Evolutionary conservation across 2,797 vertebrate genomes (phyloP).

Genomic region (Acanthurus lineatus): DNA sequence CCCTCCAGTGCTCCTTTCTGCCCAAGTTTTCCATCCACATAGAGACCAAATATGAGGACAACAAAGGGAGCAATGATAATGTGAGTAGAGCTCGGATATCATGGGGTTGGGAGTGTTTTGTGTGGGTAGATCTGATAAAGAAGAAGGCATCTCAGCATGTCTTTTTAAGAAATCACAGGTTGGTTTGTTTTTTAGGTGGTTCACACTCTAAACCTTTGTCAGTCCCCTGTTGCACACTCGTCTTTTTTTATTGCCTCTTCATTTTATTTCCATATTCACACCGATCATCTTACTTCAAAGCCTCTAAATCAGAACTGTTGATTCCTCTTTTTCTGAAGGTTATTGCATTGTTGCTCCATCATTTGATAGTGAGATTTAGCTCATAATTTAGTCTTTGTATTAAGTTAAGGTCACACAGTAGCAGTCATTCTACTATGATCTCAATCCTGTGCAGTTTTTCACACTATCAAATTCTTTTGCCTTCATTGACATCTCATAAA

Average conservation of each 20-base stretch:
- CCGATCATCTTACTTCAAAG: conserved; percentile 6
- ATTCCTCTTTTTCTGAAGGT: conserved; percentile 17
- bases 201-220: not conserved
- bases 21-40: conserved; percentile 98
- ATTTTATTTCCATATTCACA: conserved; percentile 7
- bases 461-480: not conserved
- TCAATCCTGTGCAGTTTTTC: conserved; percentile 3
- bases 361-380: not conserved
- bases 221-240: conserved; percentile 3
- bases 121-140: conserved; percentile 14
- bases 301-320: conserved; percentile 10
- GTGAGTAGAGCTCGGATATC: conserved; percentile 83
- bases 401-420: not conserved
- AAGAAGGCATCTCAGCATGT: not conserved
- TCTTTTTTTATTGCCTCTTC: conserved; percentile 20
- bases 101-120: not conserved
- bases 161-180: conserved; percentile 1
- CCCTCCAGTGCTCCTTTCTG: conserved; percentile 93
- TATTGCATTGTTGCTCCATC: conserved; percentile 10
- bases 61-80: conserved; percentile 91
- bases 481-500: not conserved
- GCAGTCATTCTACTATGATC: not conserved
- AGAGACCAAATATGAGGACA: conserved; percentile 92
- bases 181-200: not conserved
- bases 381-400: not conserved